Base-by-base conservation (phyloP, 2,113 vertebrate genomes). In the Himantopus leucocephalus region DNA sequence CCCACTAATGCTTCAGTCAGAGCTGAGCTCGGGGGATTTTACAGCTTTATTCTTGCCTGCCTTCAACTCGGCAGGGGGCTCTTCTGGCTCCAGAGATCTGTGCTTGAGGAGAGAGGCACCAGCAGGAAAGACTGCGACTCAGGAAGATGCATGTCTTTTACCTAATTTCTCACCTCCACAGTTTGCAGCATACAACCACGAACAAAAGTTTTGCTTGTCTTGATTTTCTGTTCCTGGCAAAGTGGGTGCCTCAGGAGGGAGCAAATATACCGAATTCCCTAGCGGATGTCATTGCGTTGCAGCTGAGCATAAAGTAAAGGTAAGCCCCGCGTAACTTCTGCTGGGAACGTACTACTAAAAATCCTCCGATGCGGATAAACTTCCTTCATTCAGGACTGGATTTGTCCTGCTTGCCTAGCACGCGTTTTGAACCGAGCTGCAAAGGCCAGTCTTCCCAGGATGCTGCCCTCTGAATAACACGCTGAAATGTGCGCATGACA, bases 21-120 rank as follows among this genome's bases (percentile, higher is more conserved):
- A 73, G 87, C 74, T 76, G 85, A 90, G 85, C 88, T 88, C 5
- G 12, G 58, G 37, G 71, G 77, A 75, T 72, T 93, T 95, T 45
- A n/a, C 16, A 83, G 82, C 88, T 45, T 78, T 67, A 12, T 63
- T 88, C 55, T 45, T 66, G 88, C 50, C 82, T 94, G 59, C 50
- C 55, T 92, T 41, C 75, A 70, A 4, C 90, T 50, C 93, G 29
- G 14, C 78, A 70, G 59, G 72, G n/a, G 32, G 30, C 59, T 76
- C 8, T 45, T 64, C 77, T 73, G 58, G 37, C 71, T 66, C 39
- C 62, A 60, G 66, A 55, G 45, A 39, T 41, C 15, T 0, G 0
- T 9, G 50, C 41, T 41, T 21, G 34, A 53, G 20, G 53, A 67
- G 24, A 64, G 32, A 90, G 39, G 70, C 72, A 66, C 9, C 68